A percentile compares a stretch with the other conserved stretches of the same genome.
These are phyloP conservation scores for Patiria pectinifera DNA, from an alignment of 53 echinoderm and acorn worm genomes.

Conservation along the genomic window DNA sequence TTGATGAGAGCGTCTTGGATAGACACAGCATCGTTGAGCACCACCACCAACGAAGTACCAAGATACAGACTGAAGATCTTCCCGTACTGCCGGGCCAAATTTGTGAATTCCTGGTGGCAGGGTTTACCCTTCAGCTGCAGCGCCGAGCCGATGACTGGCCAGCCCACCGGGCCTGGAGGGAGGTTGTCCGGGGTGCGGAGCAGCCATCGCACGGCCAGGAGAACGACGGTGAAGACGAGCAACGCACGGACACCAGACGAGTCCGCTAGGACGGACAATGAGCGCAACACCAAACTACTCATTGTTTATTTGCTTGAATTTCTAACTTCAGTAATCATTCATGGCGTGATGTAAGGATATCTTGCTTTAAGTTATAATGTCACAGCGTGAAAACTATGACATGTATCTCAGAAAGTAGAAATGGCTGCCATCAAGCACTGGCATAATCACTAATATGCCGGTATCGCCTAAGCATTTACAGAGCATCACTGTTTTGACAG, in stretches of 20 bases:
- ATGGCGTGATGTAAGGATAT: no score
- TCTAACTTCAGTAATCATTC: no score
- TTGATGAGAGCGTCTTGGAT: slow-evolving; percentile 68
- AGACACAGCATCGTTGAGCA: slow-evolving; percentile 67
- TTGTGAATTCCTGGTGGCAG: slow-evolving; percentile 53
- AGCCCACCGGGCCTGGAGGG: slow-evolving; percentile 67
- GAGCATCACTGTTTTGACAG: no score
- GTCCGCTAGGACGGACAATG: not conserved
- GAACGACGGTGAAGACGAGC: slow-evolving; percentile 29
- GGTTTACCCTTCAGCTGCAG: slow-evolving; percentile 42
- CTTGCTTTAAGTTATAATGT: no score
- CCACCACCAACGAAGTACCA: slow-evolving; percentile 56
- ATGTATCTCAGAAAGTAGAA: no score
- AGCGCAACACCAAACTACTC: not conserved
- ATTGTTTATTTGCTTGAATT: not conserved
- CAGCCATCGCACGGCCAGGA: slow-evolving; percentile 32
- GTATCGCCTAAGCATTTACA: no score
- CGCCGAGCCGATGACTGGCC: slow-evolving; percentile 66
- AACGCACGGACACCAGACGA: slow-evolving; percentile 5
- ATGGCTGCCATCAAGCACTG: no score
- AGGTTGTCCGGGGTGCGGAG: slow-evolving; percentile 30
- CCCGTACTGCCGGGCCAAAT: slow-evolving; percentile 66
- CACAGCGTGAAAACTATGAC: no score
- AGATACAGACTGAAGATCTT: slow-evolving; percentile 72
- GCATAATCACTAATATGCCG: no score